These are phyloP conservation scores for Stratiolaelaps scimitus DNA, from an alignment of 1,140 invertebrate species.

Conservation along the genomic window DNA sequence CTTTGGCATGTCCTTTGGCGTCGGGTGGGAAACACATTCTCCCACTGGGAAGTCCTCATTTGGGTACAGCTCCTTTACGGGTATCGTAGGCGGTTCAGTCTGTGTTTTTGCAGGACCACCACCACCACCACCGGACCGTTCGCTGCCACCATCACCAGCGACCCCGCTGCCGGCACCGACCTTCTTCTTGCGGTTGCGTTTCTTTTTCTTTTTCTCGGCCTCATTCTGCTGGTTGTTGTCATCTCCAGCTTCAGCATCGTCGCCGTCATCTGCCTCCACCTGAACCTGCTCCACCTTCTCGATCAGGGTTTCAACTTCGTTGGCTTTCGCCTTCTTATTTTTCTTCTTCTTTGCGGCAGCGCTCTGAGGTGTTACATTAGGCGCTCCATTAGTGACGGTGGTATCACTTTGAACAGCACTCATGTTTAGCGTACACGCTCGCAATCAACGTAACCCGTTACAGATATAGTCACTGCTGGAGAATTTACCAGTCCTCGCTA, in stretches of 20 bases:
- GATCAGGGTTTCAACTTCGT: conserved; percentile 29
- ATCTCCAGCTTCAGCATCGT: conserved; percentile 36
- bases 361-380: not conserved
- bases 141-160: conserved; percentile 36
- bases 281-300: conserved; percentile 32
- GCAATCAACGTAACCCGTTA: no score
- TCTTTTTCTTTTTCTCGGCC: conserved; percentile 43
- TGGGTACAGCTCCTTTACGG: conserved; percentile 68
- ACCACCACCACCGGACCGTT: conserved; percentile 34
- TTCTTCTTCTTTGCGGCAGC: conserved; percentile 28
- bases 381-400: no score
- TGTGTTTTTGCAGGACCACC: conserved; percentile 47
- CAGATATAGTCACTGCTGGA: no score
- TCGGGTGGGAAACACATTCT: conserved; percentile 43
- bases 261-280: conserved; percentile 35
- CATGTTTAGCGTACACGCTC: no score
- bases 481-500: no score
- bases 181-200: conserved; percentile 45
- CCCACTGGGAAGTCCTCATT: conserved; percentile 53
- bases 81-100: conserved; percentile 70
- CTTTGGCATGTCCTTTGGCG: conserved; percentile 36
- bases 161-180: conserved; percentile 36
- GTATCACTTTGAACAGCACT: no score
- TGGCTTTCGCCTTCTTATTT: conserved; percentile 27
- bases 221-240: conserved; percentile 36